These are phyloP conservation scores for Bubo scandiacus DNA, from an alignment of 2,113 vertebrate genomes.

Conservation along the genomic window DNA sequence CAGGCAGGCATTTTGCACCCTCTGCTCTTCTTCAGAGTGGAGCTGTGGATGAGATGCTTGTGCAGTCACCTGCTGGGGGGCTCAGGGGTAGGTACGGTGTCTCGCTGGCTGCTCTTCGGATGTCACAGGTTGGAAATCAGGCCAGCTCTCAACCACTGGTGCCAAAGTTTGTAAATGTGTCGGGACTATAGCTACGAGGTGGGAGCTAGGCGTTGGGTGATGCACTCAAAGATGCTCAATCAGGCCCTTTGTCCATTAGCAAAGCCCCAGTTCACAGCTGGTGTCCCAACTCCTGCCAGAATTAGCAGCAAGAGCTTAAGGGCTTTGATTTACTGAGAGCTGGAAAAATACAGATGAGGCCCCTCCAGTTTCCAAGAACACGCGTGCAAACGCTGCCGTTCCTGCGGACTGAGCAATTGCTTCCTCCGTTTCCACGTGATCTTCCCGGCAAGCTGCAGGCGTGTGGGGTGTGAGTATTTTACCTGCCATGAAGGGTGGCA, in stretches of 20 bases:
- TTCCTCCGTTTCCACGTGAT: background rate
- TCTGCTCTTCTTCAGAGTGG: background rate
- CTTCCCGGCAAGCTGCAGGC: background rate
- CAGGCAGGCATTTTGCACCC: background rate
- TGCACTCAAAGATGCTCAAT: background rate
- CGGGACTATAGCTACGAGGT: background rate
- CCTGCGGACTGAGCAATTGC: accelerated
- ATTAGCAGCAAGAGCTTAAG: conserved; percentile 56
- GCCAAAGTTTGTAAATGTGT: background rate
- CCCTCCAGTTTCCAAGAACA: background rate
- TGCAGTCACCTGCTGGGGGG: background rate
- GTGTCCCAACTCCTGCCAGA: conserved; percentile 53
- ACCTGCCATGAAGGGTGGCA: background rate
- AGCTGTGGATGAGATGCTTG: background rate
- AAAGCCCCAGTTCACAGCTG: conserved; percentile 36
- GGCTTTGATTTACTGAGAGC: conserved; percentile 52
- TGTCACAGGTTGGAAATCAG: background rate
- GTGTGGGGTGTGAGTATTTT: accelerated
- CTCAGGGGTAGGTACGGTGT: accelerated
- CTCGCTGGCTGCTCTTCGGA: background rate
- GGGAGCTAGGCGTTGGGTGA: background rate
- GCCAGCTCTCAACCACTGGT: background rate
- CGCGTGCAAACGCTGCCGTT: background rate
- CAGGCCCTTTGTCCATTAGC: conserved; percentile 28
- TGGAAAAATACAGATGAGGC: conserved; percentile 53